Evolutionary conservation across 37 sponge, comb jelly and placozoan genomes (phyloP).

Genomic region (Chondrosia reniformis): DNA sequence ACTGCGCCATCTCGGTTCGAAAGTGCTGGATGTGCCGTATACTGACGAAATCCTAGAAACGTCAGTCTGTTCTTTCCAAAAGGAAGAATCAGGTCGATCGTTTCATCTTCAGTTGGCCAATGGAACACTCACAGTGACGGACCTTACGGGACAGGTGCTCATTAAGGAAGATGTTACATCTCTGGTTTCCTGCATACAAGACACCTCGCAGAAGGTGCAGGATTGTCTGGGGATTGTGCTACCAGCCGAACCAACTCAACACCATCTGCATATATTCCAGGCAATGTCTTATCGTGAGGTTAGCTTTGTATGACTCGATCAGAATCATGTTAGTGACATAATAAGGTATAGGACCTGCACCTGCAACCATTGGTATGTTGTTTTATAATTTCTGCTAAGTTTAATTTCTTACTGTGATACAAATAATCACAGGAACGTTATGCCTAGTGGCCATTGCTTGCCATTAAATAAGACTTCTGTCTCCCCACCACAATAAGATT

Average conservation of each 20-base stretch:
- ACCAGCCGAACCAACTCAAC: conserved; percentile 4
- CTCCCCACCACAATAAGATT: no score
- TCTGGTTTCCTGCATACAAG: conserved; percentile 32
- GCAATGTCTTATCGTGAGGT: conserved; percentile 63
- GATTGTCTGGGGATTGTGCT: conserved; percentile 54
- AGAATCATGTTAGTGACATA: neutral
- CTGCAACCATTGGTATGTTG: no score
- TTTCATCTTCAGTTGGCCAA: conserved; percentile 9
- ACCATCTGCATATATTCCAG: conserved; percentile 66
- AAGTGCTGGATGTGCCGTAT: conserved; percentile 16
- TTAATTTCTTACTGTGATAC: no score
- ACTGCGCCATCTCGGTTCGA: conserved; percentile 38
- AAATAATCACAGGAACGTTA: no score
- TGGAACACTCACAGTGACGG: conserved; percentile 20
- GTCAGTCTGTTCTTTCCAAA: conserved; percentile 18
- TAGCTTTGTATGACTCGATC: conserved; percentile 1
- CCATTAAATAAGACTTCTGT: no score
- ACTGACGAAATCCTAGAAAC: conserved; percentile 9
- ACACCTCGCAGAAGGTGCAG: conserved; percentile 10
- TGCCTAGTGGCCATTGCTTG: no score
- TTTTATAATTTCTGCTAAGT: no score
- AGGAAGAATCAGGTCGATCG: neutral
- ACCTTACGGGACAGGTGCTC: conserved; percentile 30
- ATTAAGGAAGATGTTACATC: conserved; percentile 6
- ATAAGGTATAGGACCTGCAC: no score